Evolutionary conservation across 2,888 invertebrate species (phyloP).

Genomic region (Drosophila fulvimacula): DNA sequence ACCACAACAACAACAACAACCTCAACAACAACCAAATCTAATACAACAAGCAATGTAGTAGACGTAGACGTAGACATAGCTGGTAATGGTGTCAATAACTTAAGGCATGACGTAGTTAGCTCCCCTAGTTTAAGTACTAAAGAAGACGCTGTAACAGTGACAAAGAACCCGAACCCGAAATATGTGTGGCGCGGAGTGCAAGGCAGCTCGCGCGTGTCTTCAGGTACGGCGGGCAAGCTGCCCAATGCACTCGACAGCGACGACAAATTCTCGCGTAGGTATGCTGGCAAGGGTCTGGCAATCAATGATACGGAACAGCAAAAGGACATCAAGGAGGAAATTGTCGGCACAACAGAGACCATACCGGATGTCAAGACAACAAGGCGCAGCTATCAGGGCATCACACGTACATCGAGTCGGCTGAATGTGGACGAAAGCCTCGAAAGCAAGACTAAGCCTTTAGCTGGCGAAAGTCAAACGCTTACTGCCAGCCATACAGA

Average conservation of each 20-base stretch:
- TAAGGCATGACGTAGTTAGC: conserved; percentile 79
- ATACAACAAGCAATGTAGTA: conserved; percentile 36
- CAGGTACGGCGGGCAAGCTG: not conserved
- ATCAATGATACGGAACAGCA: conserved; percentile 41
- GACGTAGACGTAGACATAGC: conserved; percentile 64
- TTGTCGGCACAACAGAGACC: conserved; percentile 1
- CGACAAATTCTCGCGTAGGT: conserved; percentile 63
- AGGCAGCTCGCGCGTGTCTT: conserved; percentile 31
- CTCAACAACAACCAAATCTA: conserved; percentile 19
- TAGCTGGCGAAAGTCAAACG: not conserved
- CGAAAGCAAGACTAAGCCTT: not conserved
- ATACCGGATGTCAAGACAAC: not conserved
- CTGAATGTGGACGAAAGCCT: not conserved
- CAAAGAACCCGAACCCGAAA: too few relatives aligned
- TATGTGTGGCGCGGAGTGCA: conserved; percentile 55
- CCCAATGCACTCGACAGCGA: conserved; percentile 37
- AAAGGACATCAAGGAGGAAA: conserved; percentile 3
- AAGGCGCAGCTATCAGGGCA: conserved; percentile 45
- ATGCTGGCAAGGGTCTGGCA: conserved; percentile 72
- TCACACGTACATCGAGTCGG: conserved; percentile 13
- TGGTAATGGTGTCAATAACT: conserved; percentile 75
- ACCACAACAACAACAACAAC: conserved; percentile 27
- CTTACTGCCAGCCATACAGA: not conserved
- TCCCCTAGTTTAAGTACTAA: conserved; percentile 59
- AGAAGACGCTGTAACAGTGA: conserved; percentile 10